Conservation (phyloP, 1,140 invertebrate genomes). For the Drosophila mauritiana region DNA sequence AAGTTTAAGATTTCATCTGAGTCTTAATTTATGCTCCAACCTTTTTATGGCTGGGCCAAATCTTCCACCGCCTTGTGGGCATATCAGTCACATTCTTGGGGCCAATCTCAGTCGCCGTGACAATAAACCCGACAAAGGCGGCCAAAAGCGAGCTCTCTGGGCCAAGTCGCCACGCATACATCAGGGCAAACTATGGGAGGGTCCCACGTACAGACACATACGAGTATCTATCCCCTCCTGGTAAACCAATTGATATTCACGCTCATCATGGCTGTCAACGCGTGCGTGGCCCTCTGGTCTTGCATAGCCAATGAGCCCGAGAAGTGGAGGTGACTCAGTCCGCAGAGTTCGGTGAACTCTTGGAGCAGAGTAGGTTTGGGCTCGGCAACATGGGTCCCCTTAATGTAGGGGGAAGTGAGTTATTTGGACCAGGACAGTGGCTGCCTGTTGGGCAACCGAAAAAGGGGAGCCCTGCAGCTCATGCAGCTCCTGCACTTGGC, state of each 20-base stretch:
- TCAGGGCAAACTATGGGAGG: conserved; percentile 17
- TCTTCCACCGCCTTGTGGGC: background rate
- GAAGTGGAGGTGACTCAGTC: conserved; percentile 53
- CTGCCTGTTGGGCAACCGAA: conserved; percentile 45
- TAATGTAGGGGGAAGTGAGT: conserved; percentile 25
- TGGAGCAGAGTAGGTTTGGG: background rate
- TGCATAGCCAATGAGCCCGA: conserved; percentile 72
- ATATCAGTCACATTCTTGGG: conserved; percentile 36
- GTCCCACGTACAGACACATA: background rate
- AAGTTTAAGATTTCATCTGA: conserved; percentile 4
- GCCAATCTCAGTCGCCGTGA: conserved; percentile 28
- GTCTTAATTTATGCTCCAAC: background rate
- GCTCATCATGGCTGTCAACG: conserved; percentile 58
- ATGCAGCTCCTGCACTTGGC: conserved; percentile 38
- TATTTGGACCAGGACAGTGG: conserved; percentile 36
- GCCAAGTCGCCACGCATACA: conserved; percentile 34
- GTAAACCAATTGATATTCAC: conserved; percentile 60
- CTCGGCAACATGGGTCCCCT: conserved; percentile 8
- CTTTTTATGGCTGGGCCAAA: background rate
- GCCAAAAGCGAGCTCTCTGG: conserved; percentile 3
- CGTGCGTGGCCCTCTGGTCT: conserved; percentile 66
- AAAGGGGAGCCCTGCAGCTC: conserved; percentile 20
- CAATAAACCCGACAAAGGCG: conserved; percentile 47
- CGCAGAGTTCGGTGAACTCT: conserved; percentile 69
- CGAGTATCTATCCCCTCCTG: background rate